Evolutionary conservation across 2,797 vertebrate species (phyloP).

Genomic region (Sebastolobus alascanus): DNA sequence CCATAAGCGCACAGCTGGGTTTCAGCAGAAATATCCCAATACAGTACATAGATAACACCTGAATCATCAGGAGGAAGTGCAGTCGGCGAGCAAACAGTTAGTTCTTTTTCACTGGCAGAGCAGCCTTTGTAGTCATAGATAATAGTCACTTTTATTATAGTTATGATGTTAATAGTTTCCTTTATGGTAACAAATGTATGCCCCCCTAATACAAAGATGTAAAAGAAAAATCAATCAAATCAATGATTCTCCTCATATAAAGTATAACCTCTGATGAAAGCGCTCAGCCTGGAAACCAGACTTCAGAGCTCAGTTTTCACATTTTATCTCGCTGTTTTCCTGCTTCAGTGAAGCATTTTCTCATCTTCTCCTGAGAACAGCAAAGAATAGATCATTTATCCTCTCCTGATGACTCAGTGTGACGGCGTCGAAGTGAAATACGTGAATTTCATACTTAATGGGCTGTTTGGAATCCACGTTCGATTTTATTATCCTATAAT

Average conservation of each 20-base stretch:
- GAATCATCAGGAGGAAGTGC: neutral
- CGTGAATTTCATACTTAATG: neutral
- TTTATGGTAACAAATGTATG: neutral
- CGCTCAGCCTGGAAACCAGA: neutral
- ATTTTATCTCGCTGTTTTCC: neutral
- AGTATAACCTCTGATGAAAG: neutral
- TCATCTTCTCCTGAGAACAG: conserved; percentile 15
- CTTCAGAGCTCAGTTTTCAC: conserved; percentile 5
- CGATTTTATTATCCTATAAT: neutral
- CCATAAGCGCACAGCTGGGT: too few relatives aligned
- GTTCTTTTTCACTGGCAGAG: neutral
- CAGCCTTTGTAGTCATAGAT: neutral
- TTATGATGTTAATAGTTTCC: neutral
- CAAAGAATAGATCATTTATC: conserved; percentile 23
- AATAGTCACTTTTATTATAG: neutral
- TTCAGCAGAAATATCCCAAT: neutral
- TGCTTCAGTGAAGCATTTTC: conserved; percentile 26
- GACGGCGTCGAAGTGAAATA: conserved; percentile 22
- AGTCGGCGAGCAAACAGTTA: neutral
- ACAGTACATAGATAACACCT: neutral
- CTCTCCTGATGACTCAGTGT: conserved; percentile 32
- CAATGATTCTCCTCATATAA: neutral
- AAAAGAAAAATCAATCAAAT: neutral
- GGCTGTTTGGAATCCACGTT: neutral
- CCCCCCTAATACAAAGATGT: neutral